Evolutionary conservation across 2,113 vertebrate species (phyloP).

Genomic region (Psilopsiagon aurifrons): DNA sequence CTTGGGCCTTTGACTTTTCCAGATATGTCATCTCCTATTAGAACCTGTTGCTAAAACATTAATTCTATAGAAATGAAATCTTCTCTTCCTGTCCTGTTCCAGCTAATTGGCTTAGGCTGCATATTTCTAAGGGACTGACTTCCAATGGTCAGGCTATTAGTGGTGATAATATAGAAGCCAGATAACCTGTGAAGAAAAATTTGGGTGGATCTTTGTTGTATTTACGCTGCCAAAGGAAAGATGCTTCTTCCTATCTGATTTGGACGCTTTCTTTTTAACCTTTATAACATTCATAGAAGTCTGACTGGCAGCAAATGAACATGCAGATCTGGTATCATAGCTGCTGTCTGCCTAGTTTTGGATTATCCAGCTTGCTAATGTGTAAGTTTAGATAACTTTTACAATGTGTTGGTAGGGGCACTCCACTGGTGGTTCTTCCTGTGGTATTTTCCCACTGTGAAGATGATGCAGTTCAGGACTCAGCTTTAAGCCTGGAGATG

Average conservation of each 20-base stretch:
- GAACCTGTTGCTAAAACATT: background rate
- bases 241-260: background rate
- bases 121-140: background rate
- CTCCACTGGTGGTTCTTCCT: background rate
- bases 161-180: background rate
- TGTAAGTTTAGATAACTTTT: background rate
- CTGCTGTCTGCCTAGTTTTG: background rate
- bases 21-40: conserved; percentile 35
- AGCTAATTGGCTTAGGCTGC: background rate
- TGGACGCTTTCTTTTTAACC: background rate
- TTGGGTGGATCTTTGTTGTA: background rate
- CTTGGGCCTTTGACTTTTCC: conserved; percentile 35
- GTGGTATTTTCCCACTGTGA: conserved; percentile 16
- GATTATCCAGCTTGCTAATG: background rate
- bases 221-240: background rate
- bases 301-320: background rate
- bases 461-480: background rate
- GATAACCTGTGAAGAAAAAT: background rate
- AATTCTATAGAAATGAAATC: background rate
- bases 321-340: background rate
- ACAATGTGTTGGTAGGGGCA: background rate
- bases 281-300: background rate
- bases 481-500: background rate
- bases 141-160: background rate
- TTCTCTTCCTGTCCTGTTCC: background rate